phyloP scores from a whole-genome alignment of 2,888 invertebrate genomes.

The Apotomis betuletana region DNA sequence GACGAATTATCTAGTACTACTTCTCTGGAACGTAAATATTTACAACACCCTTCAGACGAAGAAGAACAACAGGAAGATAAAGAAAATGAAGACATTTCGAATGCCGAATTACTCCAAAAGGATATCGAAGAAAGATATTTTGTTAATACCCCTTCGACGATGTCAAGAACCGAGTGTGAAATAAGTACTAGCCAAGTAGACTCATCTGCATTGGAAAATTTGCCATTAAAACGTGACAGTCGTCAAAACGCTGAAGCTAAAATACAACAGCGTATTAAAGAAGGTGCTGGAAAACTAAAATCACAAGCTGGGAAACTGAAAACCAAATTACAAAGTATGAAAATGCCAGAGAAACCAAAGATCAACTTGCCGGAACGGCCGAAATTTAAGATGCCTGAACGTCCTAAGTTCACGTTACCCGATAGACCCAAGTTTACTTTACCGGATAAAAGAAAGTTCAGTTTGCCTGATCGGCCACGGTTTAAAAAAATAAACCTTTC shows the following conservation, averaged over 20 bases:
- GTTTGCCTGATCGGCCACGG: conserved; percentile 85
- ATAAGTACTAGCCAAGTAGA: conserved; percentile 87
- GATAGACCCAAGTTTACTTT: conserved; percentile 83
- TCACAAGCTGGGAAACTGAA: conserved; percentile 89
- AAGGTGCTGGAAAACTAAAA: conserved; percentile 87
- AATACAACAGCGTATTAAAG: conserved; percentile 86
- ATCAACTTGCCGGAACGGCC: conserved; percentile 84
- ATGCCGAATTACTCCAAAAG: conserved; percentile 84
- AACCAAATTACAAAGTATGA: conserved; percentile 85
- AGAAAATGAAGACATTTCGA: conserved; percentile 64
- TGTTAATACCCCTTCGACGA: conserved; percentile 82
- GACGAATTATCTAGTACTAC: conserved; percentile 81
- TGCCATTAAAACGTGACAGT: conserved; percentile 84
- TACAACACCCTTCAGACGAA: conserved; percentile 79
- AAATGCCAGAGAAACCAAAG: conserved; percentile 83
- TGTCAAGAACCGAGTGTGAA: conserved; percentile 86
- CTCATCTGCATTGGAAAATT: conserved; percentile 86
- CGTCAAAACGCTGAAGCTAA: conserved; percentile 82
- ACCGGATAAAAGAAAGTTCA: conserved; percentile 86
- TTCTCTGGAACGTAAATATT: conserved; percentile 76
- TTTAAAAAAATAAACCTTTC: conserved; percentile 78
- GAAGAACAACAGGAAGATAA: conserved; percentile 70
- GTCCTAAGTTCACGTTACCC: conserved; percentile 82
- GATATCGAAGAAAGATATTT: conserved; percentile 86
- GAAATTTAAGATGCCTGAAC: conserved; percentile 77